Evolutionary conservation across 2,113 vertebrate genomes (phyloP), one percentile per base, ranked within the genome.

Genomic region (Ciconia maguari): DNA sequence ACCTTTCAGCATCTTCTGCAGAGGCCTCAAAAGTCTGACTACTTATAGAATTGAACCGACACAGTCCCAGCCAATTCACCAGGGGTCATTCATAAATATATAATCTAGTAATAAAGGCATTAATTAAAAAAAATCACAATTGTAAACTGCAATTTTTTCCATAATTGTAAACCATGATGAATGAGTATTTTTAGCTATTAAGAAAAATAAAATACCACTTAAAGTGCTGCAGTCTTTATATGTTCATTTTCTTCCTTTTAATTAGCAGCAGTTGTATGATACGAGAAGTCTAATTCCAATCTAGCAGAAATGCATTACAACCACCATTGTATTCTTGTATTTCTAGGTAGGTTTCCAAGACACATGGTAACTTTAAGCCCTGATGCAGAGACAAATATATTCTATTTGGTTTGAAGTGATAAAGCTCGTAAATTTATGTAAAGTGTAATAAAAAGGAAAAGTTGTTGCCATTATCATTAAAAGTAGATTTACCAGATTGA

Each of bases 391-490:
- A 94, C 48, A 96, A 96, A 96, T 96, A 93, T 77, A 96, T 97
- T 97, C 69, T 89, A 89, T 96, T 94, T 93, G 44, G 78, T 96
- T 90, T 95, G 83, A 94, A 97, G 66, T 84, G 72, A 96, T 97
- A 96, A 93, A 97, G 62, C 92, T 94, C 74, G 96, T 96, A 97
- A 97, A 97, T 97, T 93, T 97, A 96, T 97, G 96, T 95, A 97
- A 97, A 97, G 90, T 97, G 89, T 97, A 97, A 97, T 97, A 97
- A 97, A 97, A 97, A 97, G 93, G 89, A 96, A 97, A 97, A 97
- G 92, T 97, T 97, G 95, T 97, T 97, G 89, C 93, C 92, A 97
- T 97, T 97, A 97, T 97, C 97, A 97, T 97, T 97, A 97, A 93
- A 97, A 97, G 96, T 97, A 93, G 97, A 97, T 97, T 97, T 97